Conservation (phyloP, 2,797 vertebrate genomes). For the Sebastes cheni region DNA sequence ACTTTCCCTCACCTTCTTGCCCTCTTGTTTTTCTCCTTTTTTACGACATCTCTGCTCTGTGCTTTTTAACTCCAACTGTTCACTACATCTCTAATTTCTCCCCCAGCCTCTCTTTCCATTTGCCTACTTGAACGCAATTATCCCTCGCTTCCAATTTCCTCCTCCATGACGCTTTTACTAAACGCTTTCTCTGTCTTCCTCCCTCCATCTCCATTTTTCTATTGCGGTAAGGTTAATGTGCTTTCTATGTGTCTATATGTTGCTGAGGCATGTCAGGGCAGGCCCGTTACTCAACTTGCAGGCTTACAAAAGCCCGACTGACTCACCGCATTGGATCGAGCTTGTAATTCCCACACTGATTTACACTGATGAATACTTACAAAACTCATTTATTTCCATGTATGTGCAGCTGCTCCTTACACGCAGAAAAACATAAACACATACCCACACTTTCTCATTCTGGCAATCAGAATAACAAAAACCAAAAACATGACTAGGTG, state of each 20-base stretch:
- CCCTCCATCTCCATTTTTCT: slow-evolving; percentile 22
- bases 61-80: slow-evolving; percentile 10
- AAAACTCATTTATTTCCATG: not conserved
- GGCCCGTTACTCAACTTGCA: slow-evolving; percentile 17
- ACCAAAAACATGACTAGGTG: slow-evolving; percentile 22
- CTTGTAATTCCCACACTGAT: slow-evolving; percentile 14
- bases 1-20: slow-evolving; percentile 68
- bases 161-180: slow-evolving; percentile 2
- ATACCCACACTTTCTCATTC: not conserved
- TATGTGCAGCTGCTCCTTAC: not conserved
- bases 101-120: slow-evolving; percentile 1
- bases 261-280: slow-evolving; percentile 48
- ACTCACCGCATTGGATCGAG: slow-evolving; percentile 37
- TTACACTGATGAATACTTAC: not conserved
- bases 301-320: slow-evolving; percentile 31
- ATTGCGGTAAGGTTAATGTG: slow-evolving; percentile 26
- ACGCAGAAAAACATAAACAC: not conserved
- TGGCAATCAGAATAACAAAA: not conserved
- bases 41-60: not conserved
- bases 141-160: slow-evolving; percentile 23
- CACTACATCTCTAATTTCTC: not conserved
- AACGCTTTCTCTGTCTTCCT: not conserved
- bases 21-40: slow-evolving; percentile 15
- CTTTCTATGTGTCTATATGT: slow-evolving; percentile 12
- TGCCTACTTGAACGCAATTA: slow-evolving; percentile 29